Base-by-base conservation (phyloP, 1,140 invertebrate species). In the Conopomorpha cramerella region DNA sequence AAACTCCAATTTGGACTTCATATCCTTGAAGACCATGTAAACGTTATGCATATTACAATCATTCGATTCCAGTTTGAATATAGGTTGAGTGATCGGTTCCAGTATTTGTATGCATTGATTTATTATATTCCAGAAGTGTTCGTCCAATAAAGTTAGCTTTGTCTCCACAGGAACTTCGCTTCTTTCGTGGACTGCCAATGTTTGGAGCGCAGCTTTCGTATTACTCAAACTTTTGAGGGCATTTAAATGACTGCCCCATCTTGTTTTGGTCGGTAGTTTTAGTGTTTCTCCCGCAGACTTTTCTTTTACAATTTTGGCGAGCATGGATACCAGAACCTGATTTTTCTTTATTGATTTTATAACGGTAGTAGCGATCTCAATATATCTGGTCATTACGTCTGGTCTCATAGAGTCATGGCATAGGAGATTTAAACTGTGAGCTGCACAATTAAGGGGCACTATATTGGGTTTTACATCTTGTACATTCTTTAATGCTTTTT, bases 191-290 rank as follows among this genome's bases (percentile, higher is more conserved):
- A 38, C 27, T 4, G 26, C 27, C 14, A 38, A 23, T 14, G 19
- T 17, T 17, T 36, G 34, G 23, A 41, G 6, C 23, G 30, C 10
- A 26, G 10, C 35, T 46, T 49, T 17, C 27, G 30, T 13, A 49
- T 44, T 31, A 34, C 23, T 16, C 44, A 31, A 39, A 11, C 39
- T 54, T 30, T 54, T 47, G 25, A 48, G 39, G 12, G 31, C 16
- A 8, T 31, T 43, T 18, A 11, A 35, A 28, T 47, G 41, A 45
- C 48, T 51, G 14, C 41, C 43, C 45, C 51, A 50, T n/a, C 45
- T 25, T 28, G 39, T 44, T 38, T 50, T 42, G n/a, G 23, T 28
- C 16, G 47, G 45, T 12, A 46, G 33, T 10, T 46, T 46, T 12
- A 46, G 35, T 26, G 39, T 43, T 45, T 46, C 50, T 8, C 40